Conservation (phyloP, 1,140 invertebrate genomes). For the Belonocnema kinseyi region DNA sequence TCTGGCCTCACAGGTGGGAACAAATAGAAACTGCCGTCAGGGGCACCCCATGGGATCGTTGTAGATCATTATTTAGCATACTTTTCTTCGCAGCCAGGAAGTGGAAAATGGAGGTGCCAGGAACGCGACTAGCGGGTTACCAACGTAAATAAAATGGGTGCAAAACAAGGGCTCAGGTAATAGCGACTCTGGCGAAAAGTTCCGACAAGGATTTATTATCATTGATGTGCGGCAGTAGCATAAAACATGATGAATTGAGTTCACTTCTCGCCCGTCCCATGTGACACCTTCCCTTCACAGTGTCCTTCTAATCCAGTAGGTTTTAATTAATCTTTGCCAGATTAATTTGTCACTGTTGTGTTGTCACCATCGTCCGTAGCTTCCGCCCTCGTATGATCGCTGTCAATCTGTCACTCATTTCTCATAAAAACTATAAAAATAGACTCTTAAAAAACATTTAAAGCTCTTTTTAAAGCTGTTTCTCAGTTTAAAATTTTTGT, state of each 20-base stretch:
- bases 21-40: constrained; percentile 28
- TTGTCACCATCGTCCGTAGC: neutral
- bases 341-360: constrained; percentile 62
- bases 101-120: constrained; percentile 53
- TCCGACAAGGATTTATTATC: constrained; percentile 69
- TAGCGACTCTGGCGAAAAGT: constrained; percentile 32
- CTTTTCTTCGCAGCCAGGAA: constrained; percentile 47
- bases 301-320: constrained; percentile 50
- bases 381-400: neutral
- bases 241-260: constrained; percentile 70
- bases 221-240: constrained; percentile 61
- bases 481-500: no score
- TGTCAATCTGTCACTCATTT: neutral
- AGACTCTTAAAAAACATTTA: no score
- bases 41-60: constrained; percentile 48
- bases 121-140: constrained; percentile 41
- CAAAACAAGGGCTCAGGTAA: constrained; percentile 37
- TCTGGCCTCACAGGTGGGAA: neutral
- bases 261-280: constrained; percentile 45
- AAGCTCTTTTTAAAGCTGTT: no score
- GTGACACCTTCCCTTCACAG: constrained; percentile 42
- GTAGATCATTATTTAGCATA: constrained; percentile 71
- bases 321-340: constrained; percentile 67
- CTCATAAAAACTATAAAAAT: neutral
- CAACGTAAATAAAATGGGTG: constrained; percentile 43